Conservation (phyloP, 1,140 invertebrate species). For the Notospermus geniculatus region DNA sequence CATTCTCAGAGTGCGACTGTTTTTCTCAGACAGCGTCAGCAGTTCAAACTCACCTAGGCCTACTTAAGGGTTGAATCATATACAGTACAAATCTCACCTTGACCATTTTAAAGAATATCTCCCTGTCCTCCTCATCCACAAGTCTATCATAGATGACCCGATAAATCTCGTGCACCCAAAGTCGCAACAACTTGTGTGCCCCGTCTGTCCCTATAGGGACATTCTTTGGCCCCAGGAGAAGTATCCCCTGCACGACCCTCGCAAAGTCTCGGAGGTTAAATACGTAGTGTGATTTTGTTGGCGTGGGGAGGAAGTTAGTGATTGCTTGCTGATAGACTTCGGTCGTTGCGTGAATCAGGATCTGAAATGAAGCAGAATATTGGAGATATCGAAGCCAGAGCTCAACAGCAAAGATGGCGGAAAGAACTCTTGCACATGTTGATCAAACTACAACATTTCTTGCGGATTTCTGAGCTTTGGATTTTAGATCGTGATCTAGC, state of each 20-base stretch:
- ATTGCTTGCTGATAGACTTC: conserved; percentile 54
- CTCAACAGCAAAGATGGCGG: no score
- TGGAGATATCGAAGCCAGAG: no score
- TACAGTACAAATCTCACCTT: conserved; percentile 55
- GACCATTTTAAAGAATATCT: conserved; percentile 47
- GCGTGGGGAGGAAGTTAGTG: conserved; percentile 52
- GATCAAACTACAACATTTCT: no score
- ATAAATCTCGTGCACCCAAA: conserved; percentile 57
- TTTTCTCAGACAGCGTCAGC: no score
- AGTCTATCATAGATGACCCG: conserved; percentile 55
- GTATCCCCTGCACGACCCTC: conserved; percentile 57
- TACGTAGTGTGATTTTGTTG: conserved; percentile 55
- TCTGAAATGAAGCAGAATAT: conserved; percentile 29
- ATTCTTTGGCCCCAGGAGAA: conserved; percentile 41
- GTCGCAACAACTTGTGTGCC: conserved; percentile 41
- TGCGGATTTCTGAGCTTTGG: no score
- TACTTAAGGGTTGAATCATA: no score
- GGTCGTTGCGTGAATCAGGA: conserved; percentile 48
- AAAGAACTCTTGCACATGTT: no score
- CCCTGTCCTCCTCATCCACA: conserved; percentile 47
- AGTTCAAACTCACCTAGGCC: no score
- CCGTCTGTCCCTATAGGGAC: conserved; percentile 38
- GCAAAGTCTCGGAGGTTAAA: conserved; percentile 57
- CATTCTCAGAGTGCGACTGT: no score
- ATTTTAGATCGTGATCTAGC: no score